Evolutionary conservation across 2,888 invertebrate species (phyloP), one percentile per base, ranked within the genome.

Genomic region (Drosophila paranaensis): DNA sequence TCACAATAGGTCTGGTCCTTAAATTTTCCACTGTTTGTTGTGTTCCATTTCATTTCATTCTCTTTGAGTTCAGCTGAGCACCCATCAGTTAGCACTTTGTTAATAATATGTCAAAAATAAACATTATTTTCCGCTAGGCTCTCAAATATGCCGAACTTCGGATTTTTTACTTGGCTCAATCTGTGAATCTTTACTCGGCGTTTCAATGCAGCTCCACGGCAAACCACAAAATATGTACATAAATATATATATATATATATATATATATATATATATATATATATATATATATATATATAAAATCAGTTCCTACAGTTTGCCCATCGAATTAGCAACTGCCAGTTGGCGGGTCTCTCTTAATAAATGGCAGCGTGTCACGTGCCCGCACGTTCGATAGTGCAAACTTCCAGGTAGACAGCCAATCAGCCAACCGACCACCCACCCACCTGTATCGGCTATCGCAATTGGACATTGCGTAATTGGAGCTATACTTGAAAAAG

Each of bases 91-190:
- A 82, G 43, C 81, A 71, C 75, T 51, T 39, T 65, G 33, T 60
- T 81, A 84, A 73, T 83, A 60, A 69, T 65, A 54, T 74, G 84
- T 43, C 53, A 69, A 71, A 46, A 55, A 30, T 13, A 50, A 45
- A 55, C 30, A 46, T n/a, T n/a, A 62, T 76, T 82, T 71, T 72
- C 53, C 67, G 61, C 54, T 55, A 42, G 13, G 46, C 51, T 30
- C 14, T 54, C 9, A 27, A 54, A 54, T 54, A 27, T 53, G 25
- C 39, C 53, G 10, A 39, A 25, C 25, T 39, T 54, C 6, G 11
- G 8, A 10, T 40, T 54, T n/a, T 27, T 40, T 40, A 6, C 40
- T 25, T 14, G 13, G 5, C 25, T 25, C 14, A 37, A 37, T 25
- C 51, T 37, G 20, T 37, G 35, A 37, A 20, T 35, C 8, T 20